Percentiles rank a stretch among this genome's conserved stretches.
phyloP scores from a whole-genome alignment of 2,113 vertebrate species.

The Phaethon lepturus region DNA sequence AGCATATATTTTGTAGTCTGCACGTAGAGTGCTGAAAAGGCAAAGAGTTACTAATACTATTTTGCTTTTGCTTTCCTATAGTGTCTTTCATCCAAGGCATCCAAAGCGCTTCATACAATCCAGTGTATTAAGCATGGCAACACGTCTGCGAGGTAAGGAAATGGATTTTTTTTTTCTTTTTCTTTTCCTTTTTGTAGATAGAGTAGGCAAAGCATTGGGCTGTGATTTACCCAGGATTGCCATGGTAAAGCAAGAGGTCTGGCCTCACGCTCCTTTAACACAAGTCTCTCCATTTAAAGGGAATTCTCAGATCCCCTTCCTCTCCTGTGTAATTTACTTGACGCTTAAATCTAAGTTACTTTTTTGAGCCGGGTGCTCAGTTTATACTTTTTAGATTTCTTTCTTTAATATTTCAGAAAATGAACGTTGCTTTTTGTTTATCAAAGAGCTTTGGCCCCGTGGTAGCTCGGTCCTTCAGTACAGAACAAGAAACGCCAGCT shows the following conservation, averaged over 20 bases:
- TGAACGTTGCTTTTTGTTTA: background rate
- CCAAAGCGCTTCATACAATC: background rate
- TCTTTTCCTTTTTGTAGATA: background rate
- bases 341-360: background rate
- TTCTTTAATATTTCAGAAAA: background rate
- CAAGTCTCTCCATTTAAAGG: rapidly evolving
- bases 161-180: background rate
- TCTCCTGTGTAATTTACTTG: background rate
- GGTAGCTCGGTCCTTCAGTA: background rate
- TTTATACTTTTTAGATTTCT: background rate
- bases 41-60: background rate
- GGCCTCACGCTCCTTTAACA: background rate
- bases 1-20: background rate
- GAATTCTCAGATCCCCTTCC: background rate
- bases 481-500: background rate
- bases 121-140: background rate
- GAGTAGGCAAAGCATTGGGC: background rate
- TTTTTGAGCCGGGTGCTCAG: background rate
- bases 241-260: background rate
- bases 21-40: background rate
- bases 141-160: background rate
- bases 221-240: background rate
- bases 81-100: background rate
- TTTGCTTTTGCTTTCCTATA: background rate
- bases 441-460: background rate